Evolutionary conservation across 2,113 vertebrate genomes (phyloP).

Genomic region (Vanacampus margaritifer): DNA sequence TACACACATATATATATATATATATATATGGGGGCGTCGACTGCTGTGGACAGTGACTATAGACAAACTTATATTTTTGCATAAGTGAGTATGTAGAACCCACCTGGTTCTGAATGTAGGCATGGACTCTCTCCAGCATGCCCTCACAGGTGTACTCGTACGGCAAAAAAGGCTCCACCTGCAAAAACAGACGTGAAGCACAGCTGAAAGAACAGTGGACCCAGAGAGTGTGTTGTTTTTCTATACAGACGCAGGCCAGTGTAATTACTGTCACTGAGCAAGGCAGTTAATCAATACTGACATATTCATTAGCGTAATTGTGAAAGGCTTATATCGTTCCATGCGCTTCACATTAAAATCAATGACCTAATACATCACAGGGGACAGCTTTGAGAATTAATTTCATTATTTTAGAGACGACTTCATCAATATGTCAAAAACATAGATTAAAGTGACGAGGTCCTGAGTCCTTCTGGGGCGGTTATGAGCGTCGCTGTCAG

Average conservation of each 20-base stretch:
- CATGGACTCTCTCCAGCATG: conserved; percentile 91
- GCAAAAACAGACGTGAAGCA: conserved; percentile 42
- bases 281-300: conserved; percentile 64
- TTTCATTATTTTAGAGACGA: conserved; percentile 53
- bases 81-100: conserved; percentile 8
- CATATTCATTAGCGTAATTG: conserved; percentile 70
- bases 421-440: conserved; percentile 49
- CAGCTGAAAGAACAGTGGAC: conserved; percentile 20
- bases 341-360: conserved; percentile 57
- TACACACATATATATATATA: no score
- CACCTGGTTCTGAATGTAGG: conserved; percentile 97
- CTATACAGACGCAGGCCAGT: conserved; percentile 1
- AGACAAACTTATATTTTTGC: no score
- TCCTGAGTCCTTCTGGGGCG: conserved; percentile 1
- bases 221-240: not conserved
- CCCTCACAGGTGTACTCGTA: conserved; percentile 94
- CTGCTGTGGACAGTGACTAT: no score
- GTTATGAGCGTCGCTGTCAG: not conserved
- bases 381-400: conserved; percentile 52
- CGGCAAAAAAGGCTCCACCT: conserved; percentile 94
- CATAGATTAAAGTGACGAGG: conserved; percentile 24
- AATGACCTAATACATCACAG: conserved; percentile 58
- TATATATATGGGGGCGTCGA: no score
- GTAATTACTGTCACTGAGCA: conserved; percentile 44
- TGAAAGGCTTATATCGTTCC: conserved; percentile 52